These are phyloP conservation scores for Sminthurides aquaticus DNA, from an alignment of 2,888 invertebrate species.

Conservation along the genomic window DNA sequence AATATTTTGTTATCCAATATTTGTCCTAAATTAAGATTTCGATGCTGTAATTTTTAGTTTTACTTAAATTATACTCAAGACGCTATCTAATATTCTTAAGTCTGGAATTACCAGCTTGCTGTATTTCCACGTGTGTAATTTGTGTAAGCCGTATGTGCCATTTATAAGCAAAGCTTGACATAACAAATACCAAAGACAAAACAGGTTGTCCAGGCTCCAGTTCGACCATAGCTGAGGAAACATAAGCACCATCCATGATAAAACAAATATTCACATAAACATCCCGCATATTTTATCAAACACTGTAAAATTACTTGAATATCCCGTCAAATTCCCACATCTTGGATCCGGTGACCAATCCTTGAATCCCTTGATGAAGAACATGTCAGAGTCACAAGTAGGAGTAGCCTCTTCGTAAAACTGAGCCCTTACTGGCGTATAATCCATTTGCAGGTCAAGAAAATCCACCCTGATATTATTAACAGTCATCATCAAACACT, in stretches of 20 bases:
- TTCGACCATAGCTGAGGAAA: conserved; percentile 29
- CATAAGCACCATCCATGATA: conserved; percentile 5
- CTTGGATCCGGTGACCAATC: conserved; percentile 34
- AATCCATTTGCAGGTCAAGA: conserved; percentile 31
- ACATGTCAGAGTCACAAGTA: conserved; percentile 34
- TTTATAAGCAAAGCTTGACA: conserved; percentile 32
- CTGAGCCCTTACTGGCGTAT: conserved; percentile 22
- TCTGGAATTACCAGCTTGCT: conserved; percentile 24
- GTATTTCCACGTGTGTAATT: conserved; percentile 28
- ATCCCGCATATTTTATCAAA: too few species aligned
- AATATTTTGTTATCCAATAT: conserved; percentile 15
- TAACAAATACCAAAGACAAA: conserved; percentile 30
- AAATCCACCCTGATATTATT: conserved; percentile 21
- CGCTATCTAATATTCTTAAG: too few species aligned
- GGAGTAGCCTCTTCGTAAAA: conserved; percentile 25
- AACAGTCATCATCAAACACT: too few species aligned
- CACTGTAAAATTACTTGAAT: conserved; percentile 30
- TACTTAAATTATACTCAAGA: conserved; percentile 8
- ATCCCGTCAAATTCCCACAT: conserved; percentile 36
- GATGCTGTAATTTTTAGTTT: background rate
- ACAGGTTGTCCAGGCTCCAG: conserved; percentile 28
- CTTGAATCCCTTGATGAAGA: conserved; percentile 33
- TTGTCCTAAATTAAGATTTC: conserved; percentile 8
- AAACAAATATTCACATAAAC: background rate
- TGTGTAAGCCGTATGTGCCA: conserved; percentile 33